Conservation (phyloP, 2,888 invertebrate species). For the Lacanobia wlatinum region DNA sequence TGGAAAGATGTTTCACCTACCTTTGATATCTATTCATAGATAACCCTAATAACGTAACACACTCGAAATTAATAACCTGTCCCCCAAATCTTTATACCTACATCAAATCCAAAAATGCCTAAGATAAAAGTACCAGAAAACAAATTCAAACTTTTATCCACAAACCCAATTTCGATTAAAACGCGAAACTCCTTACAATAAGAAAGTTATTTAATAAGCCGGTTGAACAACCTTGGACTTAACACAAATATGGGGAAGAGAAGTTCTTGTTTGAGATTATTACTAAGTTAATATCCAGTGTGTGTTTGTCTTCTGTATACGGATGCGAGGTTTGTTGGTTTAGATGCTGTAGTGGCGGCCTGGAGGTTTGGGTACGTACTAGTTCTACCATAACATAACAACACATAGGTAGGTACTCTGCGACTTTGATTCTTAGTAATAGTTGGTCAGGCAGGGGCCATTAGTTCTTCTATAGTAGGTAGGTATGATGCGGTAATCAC, state of each 20-base stretch:
- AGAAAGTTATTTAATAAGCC: constrained; percentile 58
- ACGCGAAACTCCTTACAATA: constrained; percentile 43
- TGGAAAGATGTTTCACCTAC: no score
- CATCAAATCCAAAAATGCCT: background rate
- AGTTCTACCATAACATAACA: background rate
- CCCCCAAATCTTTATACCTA: background rate
- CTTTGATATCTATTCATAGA: no score
- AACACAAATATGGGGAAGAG: constrained; percentile 56
- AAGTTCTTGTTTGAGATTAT: constrained; percentile 42
- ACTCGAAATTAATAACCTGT: no score
- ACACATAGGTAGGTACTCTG: no score
- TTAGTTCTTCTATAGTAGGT: no score
- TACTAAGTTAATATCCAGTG: constrained; percentile 49
- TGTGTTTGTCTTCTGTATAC: constrained; percentile 45
- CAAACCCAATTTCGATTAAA: constrained; percentile 51
- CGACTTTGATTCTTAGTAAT: no score
- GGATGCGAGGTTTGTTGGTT: constrained; percentile 18
- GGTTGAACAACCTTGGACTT: constrained; percentile 19
- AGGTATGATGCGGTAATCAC: no score
- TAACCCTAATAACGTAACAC: no score
- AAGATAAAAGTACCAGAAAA: background rate
- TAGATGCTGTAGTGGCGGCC: constrained; percentile 10
- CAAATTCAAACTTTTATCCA: constrained; percentile 15
- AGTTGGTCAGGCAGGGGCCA: no score
- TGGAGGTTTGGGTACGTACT: background rate